phyloP scores from a whole-genome alignment of 37 sponge, comb jelly and placozoan species.

The Mnemiopsis leidyi region DNA sequence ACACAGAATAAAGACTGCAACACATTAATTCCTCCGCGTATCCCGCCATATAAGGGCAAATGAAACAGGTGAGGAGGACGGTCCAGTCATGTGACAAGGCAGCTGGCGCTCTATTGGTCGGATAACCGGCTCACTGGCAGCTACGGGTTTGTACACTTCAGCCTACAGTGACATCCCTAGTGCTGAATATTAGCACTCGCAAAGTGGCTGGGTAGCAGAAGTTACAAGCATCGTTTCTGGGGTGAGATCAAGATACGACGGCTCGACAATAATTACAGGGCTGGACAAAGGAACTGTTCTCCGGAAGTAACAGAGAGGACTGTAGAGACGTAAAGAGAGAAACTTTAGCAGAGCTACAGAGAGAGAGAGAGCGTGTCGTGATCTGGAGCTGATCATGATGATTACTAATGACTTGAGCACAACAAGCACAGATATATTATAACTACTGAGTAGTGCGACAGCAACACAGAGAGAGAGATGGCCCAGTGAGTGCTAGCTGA shows the following conservation, averaged over 20 bases:
- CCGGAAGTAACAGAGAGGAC: too few relatives aligned
- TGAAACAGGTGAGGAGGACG: slow-evolving; percentile 38
- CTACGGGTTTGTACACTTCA: not conserved
- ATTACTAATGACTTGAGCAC: not conserved
- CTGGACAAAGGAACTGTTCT: too few relatives aligned
- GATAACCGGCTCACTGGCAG: not conserved
- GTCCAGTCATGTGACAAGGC: not conserved
- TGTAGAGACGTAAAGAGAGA: not conserved
- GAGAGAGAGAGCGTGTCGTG: not conserved
- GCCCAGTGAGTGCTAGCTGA: too few relatives aligned
- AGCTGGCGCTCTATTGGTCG: not conserved
- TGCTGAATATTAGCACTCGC: not conserved
- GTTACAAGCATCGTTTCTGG: not conserved
- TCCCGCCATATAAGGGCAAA: slow-evolving; percentile 59
- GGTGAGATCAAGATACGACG: not conserved
- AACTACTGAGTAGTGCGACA: not conserved
- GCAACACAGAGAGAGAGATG: not conserved
- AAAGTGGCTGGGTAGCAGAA: not conserved
- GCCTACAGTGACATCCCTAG: not conserved
- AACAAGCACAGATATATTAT: not conserved
- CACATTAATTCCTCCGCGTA: slow-evolving; percentile 56
- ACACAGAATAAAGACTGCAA: slow-evolving; percentile 59
- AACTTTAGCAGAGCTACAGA: not conserved
- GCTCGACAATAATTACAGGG: not conserved
- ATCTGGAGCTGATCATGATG: not conserved